Evolutionary conservation across 2,888 invertebrate species (phyloP).

Genomic region (Odontocerum albicorne): DNA sequence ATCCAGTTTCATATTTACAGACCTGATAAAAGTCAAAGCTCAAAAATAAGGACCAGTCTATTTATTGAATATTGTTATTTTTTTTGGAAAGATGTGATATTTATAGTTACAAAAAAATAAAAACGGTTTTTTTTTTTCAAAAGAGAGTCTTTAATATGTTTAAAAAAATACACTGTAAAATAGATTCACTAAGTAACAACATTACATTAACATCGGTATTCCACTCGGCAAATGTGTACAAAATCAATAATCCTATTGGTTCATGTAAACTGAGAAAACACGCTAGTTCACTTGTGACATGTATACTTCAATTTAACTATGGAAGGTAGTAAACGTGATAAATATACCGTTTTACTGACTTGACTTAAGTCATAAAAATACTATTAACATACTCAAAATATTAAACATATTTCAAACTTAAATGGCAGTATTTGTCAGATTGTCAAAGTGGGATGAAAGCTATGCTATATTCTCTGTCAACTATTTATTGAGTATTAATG

Average conservation of each 20-base stretch:
- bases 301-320: neutral
- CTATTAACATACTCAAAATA: no score
- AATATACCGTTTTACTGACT: no score
- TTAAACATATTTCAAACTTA: no score
- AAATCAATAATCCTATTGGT: constrained; percentile 32
- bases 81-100: neutral
- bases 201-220: constrained; percentile 31
- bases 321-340: no score
- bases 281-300: constrained; percentile 10
- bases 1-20: no score
- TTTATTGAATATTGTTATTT: neutral
- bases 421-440: no score
- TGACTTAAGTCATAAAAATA: no score
- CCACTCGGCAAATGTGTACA: constrained; percentile 25
- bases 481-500: no score
- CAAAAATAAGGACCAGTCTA: no score
- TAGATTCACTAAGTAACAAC: constrained; percentile 35
- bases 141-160: constrained; percentile 35
- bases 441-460: no score
- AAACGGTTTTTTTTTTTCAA: neutral
- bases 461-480: no score
- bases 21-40: no score
- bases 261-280: constrained; percentile 29
- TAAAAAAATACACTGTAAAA: constrained; percentile 37
- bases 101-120: neutral